Evolutionary conservation across 2,888 invertebrate genomes (phyloP).

Genomic region (Eustalomyia histrio): DNA sequence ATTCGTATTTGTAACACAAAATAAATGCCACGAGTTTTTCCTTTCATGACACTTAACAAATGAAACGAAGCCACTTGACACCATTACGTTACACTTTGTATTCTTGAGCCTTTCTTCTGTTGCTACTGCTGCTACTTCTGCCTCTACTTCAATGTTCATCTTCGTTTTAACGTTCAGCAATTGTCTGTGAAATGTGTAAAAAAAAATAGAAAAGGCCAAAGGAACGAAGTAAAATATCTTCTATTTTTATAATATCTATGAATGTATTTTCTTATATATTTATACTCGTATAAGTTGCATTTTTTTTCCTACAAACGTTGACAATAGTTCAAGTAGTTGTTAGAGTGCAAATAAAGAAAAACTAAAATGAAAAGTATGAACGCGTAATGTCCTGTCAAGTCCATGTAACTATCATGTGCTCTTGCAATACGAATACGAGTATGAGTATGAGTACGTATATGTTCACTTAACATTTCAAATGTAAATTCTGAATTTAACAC

Average conservation of each 20-base stretch:
- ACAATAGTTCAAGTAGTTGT: conserved; percentile 17
- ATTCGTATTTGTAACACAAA: conserved; percentile 39
- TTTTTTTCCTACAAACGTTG: background rate
- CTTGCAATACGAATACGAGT: background rate
- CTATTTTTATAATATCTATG: background rate
- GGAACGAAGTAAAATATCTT: conserved; percentile 8
- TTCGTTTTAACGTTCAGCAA: conserved; percentile 37
- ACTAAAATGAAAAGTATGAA: conserved; percentile 22
- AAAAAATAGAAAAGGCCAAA: conserved; percentile 9
- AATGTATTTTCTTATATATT: background rate
- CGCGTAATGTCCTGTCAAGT: conserved; percentile 52
- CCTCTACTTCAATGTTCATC: background rate
- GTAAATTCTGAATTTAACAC: conserved; percentile 23
- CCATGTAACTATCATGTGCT: conserved; percentile 12
- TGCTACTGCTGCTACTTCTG: background rate
- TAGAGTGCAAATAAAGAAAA: background rate
- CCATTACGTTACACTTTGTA: conserved; percentile 57
- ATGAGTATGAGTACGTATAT: background rate
- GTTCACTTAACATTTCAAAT: conserved; percentile 27
- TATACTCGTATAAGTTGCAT: background rate
- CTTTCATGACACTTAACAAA: conserved; percentile 63
- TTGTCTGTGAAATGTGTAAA: conserved; percentile 32
- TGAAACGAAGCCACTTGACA: conserved; percentile 65
- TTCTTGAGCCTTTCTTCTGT: conserved; percentile 15
- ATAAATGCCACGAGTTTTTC: conserved; percentile 54